Evolutionary conservation across 2,797 vertebrate species (phyloP).

Genomic region (Acanthurus tractus): DNA sequence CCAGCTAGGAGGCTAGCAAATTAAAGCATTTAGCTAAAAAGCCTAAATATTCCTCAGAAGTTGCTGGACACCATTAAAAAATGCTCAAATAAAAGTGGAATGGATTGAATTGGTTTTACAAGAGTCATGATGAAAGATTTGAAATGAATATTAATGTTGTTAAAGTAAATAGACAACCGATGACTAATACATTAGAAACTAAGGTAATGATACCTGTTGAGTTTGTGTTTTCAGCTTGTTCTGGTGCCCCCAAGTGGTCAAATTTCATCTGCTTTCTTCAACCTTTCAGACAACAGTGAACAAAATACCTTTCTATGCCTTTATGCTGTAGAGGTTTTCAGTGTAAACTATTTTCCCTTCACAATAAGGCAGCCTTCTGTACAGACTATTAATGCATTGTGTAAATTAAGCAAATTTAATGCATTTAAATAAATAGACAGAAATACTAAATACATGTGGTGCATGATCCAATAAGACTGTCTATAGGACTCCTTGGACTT

Average conservation of each 20-base stretch:
- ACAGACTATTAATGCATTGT: neutral
- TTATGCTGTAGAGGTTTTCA: neutral
- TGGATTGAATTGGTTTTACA: neutral
- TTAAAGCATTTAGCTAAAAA: neutral
- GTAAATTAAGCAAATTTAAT: neutral
- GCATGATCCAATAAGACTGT: constrained; percentile 2
- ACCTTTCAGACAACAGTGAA: neutral
- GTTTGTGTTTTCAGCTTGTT: neutral
- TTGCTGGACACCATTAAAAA: neutral
- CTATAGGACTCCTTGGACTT: constrained; percentile 27
- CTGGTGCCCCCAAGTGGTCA: neutral
- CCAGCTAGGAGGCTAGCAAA: neutral
- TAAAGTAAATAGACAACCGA: neutral
- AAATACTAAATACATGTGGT: neutral
- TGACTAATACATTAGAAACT: neutral
- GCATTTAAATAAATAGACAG: neutral
- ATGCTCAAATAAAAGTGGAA: neutral
- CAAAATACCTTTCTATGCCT: neutral
- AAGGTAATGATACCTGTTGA: neutral
- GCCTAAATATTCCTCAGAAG: neutral
- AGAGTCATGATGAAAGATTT: neutral
- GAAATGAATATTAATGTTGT: neutral
- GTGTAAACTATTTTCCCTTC: neutral
- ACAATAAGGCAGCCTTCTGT: neutral
- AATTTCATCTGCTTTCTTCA: neutral